Percentiles rank a stretch among this genome's conserved stretches.
phyloP scores from a whole-genome alignment of 2,113 vertebrate genomes.

The Etheostoma cragini region DNA sequence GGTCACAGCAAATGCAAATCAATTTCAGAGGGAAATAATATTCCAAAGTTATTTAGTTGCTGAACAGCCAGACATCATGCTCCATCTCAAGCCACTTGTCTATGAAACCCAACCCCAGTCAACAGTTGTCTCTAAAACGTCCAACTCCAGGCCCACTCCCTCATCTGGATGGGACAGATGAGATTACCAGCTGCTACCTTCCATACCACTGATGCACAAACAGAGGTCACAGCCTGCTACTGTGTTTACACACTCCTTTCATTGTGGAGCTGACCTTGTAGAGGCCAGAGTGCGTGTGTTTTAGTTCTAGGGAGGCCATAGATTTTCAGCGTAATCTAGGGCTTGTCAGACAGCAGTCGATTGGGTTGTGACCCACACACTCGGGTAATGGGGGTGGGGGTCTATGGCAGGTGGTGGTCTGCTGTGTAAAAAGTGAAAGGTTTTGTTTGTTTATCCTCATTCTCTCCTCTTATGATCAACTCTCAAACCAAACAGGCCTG shows the following conservation, averaged over 20 bases:
- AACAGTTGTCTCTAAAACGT: constrained; percentile 67
- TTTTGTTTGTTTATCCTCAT: constrained; percentile 39
- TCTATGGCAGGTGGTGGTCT: constrained; percentile 51
- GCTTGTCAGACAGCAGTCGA: constrained; percentile 58
- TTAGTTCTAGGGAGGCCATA: constrained; percentile 62
- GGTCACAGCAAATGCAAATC: neutral
- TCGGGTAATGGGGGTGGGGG: constrained; percentile 48
- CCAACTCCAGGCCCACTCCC: constrained; percentile 57
- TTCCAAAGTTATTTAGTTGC: neutral
- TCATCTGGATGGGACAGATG: constrained; percentile 69
- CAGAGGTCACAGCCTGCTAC: constrained; percentile 71
- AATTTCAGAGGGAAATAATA: constrained; percentile 7
- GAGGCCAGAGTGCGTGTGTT: constrained; percentile 44
- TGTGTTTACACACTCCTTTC: constrained; percentile 74
- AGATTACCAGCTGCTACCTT: constrained; percentile 74
- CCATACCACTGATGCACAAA: constrained; percentile 54
- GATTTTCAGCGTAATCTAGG: constrained; percentile 64
- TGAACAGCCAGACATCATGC: constrained; percentile 13
- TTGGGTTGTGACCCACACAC: constrained; percentile 38
- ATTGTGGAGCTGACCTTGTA: constrained; percentile 65
- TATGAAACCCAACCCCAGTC: constrained; percentile 68
- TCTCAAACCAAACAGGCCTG: neutral
- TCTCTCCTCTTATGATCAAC: constrained; percentile 9
- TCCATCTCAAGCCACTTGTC: constrained; percentile 60
- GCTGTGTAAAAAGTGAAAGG: constrained; percentile 55